Base-by-base conservation (phyloP, 2,888 invertebrate genomes). In the Pterobdella sp. region DNA sequence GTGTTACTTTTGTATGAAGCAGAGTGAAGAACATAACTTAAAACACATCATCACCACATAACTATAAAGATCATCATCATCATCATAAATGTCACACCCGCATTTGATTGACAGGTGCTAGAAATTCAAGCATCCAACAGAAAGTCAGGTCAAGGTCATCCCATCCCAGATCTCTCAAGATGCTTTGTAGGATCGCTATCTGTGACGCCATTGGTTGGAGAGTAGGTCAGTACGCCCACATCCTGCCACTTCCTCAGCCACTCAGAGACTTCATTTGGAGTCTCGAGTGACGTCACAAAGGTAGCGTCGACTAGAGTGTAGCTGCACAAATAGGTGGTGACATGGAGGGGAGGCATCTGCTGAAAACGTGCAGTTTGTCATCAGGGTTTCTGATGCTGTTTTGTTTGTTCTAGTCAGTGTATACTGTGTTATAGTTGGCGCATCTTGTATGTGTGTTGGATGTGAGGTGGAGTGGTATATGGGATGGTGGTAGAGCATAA, bases 181-280 rank as follows among this genome's bases (percentile, higher is more conserved):
- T 77, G 73, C 75, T 77, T 3, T 74, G 72, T 60, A 71, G 77
- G 1, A 75, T 77, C 36, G 70, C 74, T 36, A 76, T 77, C 42
- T 77, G 77, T 73, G 7, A 64, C 26, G 76, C 77, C 31, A 73
- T 77, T 18, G 63, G 68, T 3, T 77, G 76, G 76, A 69, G 68
- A 22, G 36, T 76, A 10, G 76, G 74, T 18, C 52, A 73, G 68
- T 37, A 63, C 36, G 75, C 76, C 37, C 18, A 49, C 18, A 71
- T 35, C 26, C 74, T 77, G 36, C 77, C 77, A 0, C 73, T 77
- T 1, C 77, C 77, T 0, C 71, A 74, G 7, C 68, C 76, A 0
- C 75, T 77, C 42, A 75, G 76, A 36, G 64, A 60, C 26, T 77
- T 77, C 66, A 68, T 76, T 42, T 67, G 69, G 42, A 75, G 68